These are phyloP conservation scores for Acanthococcus lagerstroemiae DNA, from an alignment of 2,888 invertebrate genomes.

Conservation along the genomic window DNA sequence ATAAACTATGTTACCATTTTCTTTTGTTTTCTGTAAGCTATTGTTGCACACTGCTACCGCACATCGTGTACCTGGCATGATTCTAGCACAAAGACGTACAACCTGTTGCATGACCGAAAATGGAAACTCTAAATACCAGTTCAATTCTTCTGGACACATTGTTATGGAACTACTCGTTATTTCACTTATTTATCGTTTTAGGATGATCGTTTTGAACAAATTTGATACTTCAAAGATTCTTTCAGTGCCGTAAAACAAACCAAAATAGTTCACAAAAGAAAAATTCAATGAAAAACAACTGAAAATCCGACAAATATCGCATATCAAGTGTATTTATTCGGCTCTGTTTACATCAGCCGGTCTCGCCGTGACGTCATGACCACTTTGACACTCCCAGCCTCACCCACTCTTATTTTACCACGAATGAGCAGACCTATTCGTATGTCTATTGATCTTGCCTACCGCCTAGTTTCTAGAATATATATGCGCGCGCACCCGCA, in stretches of 20 bases:
- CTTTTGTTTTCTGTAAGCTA: not conserved
- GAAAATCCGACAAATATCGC: not conserved
- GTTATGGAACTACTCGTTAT: not conserved
- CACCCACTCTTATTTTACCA: not conserved
- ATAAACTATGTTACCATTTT: not conserved
- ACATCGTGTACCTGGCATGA: not conserved
- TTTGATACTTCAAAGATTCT: not conserved
- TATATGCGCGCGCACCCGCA: too few relatives aligned
- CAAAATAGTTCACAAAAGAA: not conserved
- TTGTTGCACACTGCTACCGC: not conserved
- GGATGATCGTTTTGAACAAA: not conserved
- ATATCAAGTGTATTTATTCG: not conserved
- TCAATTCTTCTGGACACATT: too few relatives aligned
- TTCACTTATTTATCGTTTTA: not conserved
- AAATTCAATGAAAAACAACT: not conserved
- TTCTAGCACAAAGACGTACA: not conserved
- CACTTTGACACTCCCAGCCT: not conserved
- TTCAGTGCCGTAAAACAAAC: not conserved
- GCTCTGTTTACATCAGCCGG: not conserved
- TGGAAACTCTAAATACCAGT: not conserved
- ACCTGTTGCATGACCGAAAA: not conserved
- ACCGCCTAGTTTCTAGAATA: too few relatives aligned
- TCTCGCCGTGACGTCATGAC: not conserved
- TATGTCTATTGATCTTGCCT: not conserved
- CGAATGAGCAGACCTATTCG: not conserved